phyloP scores from a whole-genome alignment of 1,140 invertebrate genomes.

The Sycophaga agraensis region DNA sequence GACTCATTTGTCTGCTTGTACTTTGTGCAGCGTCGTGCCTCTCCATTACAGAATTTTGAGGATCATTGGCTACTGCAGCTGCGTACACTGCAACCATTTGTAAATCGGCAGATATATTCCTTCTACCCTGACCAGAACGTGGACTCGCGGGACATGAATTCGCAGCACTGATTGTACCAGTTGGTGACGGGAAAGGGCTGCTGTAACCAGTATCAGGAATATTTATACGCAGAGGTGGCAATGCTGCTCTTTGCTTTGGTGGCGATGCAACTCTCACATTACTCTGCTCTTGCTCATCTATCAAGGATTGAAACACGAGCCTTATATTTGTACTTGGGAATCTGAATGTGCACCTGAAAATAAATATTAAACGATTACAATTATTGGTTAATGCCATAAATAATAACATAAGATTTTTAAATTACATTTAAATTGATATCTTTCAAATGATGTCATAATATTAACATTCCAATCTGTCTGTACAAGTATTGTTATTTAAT shows the following conservation, averaged over 20 bases:
- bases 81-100: conserved; percentile 72
- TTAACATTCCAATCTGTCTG: no score
- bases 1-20: conserved; percentile 49
- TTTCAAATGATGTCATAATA: no score
- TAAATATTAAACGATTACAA: no score
- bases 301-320: conserved; percentile 88
- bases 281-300: conserved; percentile 68
- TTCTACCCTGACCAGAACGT: conserved; percentile 67
- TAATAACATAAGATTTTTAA: no score
- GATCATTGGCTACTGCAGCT: conserved; percentile 57
- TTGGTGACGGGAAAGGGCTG: conserved; percentile 93
- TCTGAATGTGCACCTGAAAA: conserved; percentile 85
- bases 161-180: conserved; percentile 83
- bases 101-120: conserved; percentile 69
- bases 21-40: conserved; percentile 48
- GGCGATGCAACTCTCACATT: conserved; percentile 50
- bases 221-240: conserved; percentile 81
- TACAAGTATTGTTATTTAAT: no score
- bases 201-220: conserved; percentile 82
- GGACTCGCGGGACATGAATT: conserved; percentile 98
- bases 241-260: conserved; percentile 54
- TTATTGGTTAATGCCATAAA: no score
- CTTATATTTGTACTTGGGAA: conserved; percentile 98
- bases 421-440: no score
- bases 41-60: conserved; percentile 43